Evolutionary conservation across 2,797 vertebrate species (phyloP).

Genomic region (Poeciliopsis gracilis): DNA sequence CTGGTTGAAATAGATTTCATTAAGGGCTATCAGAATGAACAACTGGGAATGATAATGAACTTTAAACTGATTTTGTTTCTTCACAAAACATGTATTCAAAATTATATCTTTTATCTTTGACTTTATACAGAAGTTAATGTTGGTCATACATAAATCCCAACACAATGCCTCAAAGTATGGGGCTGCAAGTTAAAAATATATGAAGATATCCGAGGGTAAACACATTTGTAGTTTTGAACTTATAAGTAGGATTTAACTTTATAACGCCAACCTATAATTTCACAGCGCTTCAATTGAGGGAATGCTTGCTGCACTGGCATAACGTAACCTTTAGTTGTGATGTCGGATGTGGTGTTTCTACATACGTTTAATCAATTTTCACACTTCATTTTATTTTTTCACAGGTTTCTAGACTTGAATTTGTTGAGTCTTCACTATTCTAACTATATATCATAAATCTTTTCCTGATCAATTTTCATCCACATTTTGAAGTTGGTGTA

Average conservation of each 20-base stretch:
- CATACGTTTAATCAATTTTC: not conserved
- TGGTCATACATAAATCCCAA: not conserved
- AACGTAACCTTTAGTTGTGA: not conserved
- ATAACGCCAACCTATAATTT: not conserved
- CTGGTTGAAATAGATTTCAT: not conserved
- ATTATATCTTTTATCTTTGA: not conserved
- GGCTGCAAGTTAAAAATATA: not conserved
- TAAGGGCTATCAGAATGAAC: not conserved
- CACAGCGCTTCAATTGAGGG: not conserved
- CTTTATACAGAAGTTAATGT: not conserved
- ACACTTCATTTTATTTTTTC: not conserved
- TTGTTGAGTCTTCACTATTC: not conserved
- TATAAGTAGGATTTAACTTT: not conserved
- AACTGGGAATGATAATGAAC: not conserved
- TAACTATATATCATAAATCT: not conserved
- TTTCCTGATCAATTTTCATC: conserved; percentile 1
- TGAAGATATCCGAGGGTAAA: not conserved
- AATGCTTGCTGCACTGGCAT: not conserved
- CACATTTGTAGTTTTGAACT: not conserved
- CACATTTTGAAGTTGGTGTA: conserved; percentile 9
- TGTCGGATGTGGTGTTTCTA: not conserved
- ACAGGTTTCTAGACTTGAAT: not conserved
- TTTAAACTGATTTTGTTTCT: not conserved
- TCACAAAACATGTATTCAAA: not conserved
- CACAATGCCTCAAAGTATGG: not conserved